A percentile compares a stretch with the other conserved stretches of the same genome.
These are phyloP conservation scores for Luidia sarsii DNA, from an alignment of 53 echinoderm and acorn worm genomes.

Conservation along the genomic window DNA sequence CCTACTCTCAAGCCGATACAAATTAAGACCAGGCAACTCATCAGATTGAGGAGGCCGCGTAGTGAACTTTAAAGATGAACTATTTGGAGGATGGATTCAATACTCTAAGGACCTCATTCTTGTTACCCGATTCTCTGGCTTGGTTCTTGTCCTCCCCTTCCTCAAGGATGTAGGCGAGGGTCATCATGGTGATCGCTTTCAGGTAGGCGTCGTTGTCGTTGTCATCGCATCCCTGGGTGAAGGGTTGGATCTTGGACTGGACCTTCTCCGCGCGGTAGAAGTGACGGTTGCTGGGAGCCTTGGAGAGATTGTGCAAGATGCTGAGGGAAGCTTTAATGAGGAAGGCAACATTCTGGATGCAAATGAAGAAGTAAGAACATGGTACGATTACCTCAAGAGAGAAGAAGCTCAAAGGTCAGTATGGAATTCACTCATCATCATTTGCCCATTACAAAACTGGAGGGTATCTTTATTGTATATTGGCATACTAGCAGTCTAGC, in stretches of 20 bases:
- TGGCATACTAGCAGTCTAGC: too few species aligned
- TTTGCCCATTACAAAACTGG: too few species aligned
- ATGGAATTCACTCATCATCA: too few species aligned
- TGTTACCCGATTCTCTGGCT: constrained; percentile 22
- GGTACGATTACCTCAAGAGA: too few species aligned
- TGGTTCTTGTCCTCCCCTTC: constrained; percentile 43
- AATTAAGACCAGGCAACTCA: too few species aligned
- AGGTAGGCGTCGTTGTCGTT: constrained; percentile 61
- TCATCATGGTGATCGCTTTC: constrained; percentile 96
- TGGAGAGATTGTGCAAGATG: constrained; percentile 97
- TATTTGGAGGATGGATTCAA: background rate
- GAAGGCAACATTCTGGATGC: constrained; percentile 79
- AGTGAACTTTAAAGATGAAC: too few species aligned
- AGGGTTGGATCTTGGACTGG: constrained; percentile 74
- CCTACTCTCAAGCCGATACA: background rate
- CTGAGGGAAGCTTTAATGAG: constrained; percentile 90
- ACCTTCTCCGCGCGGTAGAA: constrained; percentile 71
- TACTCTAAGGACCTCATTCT: too few species aligned
- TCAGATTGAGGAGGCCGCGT: too few species aligned
- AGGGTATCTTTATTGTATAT: too few species aligned
- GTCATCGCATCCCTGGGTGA: constrained; percentile 56
- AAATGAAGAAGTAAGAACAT: background rate
- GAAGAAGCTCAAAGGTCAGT: too few species aligned
- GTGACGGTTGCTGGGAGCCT: constrained; percentile 74
- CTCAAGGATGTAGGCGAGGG: constrained; percentile 91